Base-by-base conservation (phyloP, 1,140 invertebrate species). In the Myzus persicae region DNA sequence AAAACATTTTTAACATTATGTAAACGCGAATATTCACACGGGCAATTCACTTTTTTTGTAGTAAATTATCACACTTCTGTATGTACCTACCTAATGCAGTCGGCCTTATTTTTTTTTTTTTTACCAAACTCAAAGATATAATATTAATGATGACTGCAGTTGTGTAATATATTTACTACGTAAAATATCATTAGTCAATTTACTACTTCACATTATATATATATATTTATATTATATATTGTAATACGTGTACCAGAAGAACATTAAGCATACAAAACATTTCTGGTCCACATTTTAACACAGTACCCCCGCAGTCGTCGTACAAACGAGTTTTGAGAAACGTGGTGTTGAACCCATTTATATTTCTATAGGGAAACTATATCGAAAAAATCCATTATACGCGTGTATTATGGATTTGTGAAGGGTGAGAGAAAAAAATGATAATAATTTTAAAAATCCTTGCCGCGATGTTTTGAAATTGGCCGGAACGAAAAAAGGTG, bases 401-500 rank as follows among this genome's bases (percentile, higher is more conserved):
- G 38, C n/a, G 88, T 36, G n/a, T 24, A 90, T 88, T 54, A 91
- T 91, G 18, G 67, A 82, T 22, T 46, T 82, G 59, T 40, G 59
- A 44, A 67, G 40, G 44, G 46, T 40, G 26, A 76, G 31, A 18
- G 36, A n/a, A 91, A 51, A 91, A 92, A 82, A 51, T 38, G 36
- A 38, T 76, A n/a, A 82, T 42, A 91, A 84, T 51, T 92, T 81
- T 82, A 82, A 92, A 91, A 91, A 92, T 42, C 67, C 22, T 92
- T 5, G 24, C 7, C 48, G 24, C 46, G 81, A 51, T 84, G 81
- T 93, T 51, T 46, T 51, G 38, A 84, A 84, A 31, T 82, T 20
- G 36, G 6, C 81, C 81, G 81, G 46, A 92, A 92, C 76, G 91
- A 48, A 76, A 81, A 91, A 91, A 91, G 90, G 90, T 91, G n/a